A percentile compares a stretch with the other conserved stretches of the same genome.
Conservation (phyloP, 1,140 invertebrate species). For the Platyscapa corneri region DNA sequence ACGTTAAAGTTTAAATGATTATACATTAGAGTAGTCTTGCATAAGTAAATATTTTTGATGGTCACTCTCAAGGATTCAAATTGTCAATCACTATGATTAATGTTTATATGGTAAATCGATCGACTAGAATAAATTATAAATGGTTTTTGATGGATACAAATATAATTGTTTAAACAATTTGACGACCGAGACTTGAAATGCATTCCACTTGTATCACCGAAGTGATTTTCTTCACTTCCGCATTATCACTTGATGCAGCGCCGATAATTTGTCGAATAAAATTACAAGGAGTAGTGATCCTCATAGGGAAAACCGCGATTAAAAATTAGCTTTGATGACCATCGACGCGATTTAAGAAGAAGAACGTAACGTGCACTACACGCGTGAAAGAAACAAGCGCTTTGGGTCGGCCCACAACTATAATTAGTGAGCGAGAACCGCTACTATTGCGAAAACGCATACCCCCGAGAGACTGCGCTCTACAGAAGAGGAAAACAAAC, state of each 20-base stretch:
- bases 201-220: neutral
- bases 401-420: neutral
- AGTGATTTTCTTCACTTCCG: neutral
- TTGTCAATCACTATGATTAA: too few species aligned
- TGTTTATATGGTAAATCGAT: neutral
- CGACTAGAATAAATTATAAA: neutral
- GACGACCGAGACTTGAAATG: neutral
- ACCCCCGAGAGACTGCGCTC: conserved; percentile 6
- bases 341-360: neutral
- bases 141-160: neutral
- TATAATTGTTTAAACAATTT: neutral
- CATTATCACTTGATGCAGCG: neutral
- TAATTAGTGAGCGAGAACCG: conserved; percentile 13
- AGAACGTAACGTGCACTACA: neutral
- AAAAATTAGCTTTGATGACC: neutral
- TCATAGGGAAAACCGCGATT: neutral
- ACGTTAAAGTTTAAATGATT: too few species aligned
- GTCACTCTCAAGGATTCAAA: too few species aligned
- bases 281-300: neutral
- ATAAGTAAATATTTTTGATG: too few species aligned
- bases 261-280: neutral
- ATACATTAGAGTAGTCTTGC: too few species aligned
- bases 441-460: conserved; percentile 23
- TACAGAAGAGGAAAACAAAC: conserved; percentile 4
- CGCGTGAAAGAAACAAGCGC: neutral